Percentiles rank a stretch among this genome's conserved stretches.
phyloP scores from a whole-genome alignment of 23 tunicate species.

The Halocynthia aurantium region DNA sequence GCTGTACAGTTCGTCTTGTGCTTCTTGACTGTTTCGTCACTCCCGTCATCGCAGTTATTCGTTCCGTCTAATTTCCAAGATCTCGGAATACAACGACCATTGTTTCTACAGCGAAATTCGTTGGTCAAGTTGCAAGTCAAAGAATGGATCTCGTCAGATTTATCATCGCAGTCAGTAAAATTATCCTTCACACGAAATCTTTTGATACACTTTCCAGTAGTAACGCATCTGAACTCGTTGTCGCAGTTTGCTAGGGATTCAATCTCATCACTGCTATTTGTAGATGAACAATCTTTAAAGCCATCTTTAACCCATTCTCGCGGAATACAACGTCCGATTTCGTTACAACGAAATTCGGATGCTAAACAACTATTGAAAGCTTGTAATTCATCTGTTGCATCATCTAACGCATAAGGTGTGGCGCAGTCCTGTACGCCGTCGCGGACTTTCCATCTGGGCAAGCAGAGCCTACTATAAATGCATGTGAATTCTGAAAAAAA shows the following conservation, averaged over 20 bases:
- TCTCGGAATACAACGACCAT: conserved; percentile 43
- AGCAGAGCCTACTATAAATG: background rate
- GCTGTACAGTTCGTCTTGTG: background rate
- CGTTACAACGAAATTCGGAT: conserved; percentile 12
- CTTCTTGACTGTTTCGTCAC: conserved; percentile 8
- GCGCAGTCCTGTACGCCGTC: conserved; percentile 19
- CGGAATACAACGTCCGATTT: conserved; percentile 19
- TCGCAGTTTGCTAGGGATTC: conserved; percentile 7
- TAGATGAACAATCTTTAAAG: conserved; percentile 2
- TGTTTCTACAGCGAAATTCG: conserved; percentile 31
- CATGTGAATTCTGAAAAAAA: background rate
- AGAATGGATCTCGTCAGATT: conserved; percentile 12
- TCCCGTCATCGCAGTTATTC: conserved; percentile 19
- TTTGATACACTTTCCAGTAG: conserved; percentile 11
- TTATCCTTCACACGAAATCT: conserved; percentile 32
- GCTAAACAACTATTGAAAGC: background rate
- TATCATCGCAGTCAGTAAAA: conserved; percentile 18
- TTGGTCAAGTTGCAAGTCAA: background rate
- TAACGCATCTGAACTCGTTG: conserved; percentile 22
- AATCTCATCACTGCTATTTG: conserved; percentile 14
- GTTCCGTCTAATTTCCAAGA: conserved; percentile 14
- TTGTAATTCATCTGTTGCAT: conserved; percentile 18
- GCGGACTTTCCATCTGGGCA: conserved; percentile 20
- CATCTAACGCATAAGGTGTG: background rate
- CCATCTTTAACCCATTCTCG: conserved; percentile 31